phyloP scores from a whole-genome alignment of 2,797 vertebrate species.

The Nannoperca obscura region DNA sequence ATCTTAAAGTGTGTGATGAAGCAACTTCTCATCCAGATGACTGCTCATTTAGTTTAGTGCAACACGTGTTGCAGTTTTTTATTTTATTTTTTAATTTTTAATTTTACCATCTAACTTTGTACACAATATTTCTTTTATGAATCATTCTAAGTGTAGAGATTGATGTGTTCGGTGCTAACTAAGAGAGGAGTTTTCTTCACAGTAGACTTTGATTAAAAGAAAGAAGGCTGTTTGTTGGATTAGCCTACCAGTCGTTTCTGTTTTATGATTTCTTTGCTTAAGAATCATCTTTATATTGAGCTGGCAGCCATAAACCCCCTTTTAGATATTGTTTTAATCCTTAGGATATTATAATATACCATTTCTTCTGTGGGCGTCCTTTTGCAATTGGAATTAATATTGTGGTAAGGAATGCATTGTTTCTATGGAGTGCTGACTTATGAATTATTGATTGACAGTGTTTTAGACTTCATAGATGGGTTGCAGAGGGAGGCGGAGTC shows the following conservation, averaged over 20 bases:
- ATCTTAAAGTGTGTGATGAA: not conserved
- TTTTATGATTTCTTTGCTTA: constrained; percentile 40
- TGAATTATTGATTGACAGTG: constrained; percentile 64
- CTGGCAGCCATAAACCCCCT: constrained; percentile 30
- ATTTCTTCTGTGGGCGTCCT: constrained; percentile 8
- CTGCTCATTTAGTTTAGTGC: not conserved
- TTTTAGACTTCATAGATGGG: constrained; percentile 34
- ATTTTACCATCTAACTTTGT: constrained; percentile 8
- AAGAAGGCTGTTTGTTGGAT: constrained; percentile 39
- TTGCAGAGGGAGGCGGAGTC: constrained; percentile 1
- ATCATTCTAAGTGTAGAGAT: constrained; percentile 3
- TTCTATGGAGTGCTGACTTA: constrained; percentile 12
- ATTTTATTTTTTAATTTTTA: too few species aligned
- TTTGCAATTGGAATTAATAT: constrained; percentile 20
- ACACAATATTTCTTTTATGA: constrained; percentile 10
- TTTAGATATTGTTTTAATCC: constrained; percentile 44
- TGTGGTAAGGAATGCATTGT: constrained; percentile 22
- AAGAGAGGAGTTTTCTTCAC: not conserved
- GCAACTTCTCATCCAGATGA: constrained; percentile 1
- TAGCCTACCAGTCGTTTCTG: constrained; percentile 39
- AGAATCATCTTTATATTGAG: constrained; percentile 50
- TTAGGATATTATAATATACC: constrained; percentile 22
- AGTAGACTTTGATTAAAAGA: constrained; percentile 37
- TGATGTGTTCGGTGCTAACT: constrained; percentile 12
- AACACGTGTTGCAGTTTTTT: not conserved